Percentiles rank a stretch among this genome's conserved stretches.
phyloP scores from a whole-genome alignment of 2,797 vertebrate species.

The Platalea minor region DNA sequence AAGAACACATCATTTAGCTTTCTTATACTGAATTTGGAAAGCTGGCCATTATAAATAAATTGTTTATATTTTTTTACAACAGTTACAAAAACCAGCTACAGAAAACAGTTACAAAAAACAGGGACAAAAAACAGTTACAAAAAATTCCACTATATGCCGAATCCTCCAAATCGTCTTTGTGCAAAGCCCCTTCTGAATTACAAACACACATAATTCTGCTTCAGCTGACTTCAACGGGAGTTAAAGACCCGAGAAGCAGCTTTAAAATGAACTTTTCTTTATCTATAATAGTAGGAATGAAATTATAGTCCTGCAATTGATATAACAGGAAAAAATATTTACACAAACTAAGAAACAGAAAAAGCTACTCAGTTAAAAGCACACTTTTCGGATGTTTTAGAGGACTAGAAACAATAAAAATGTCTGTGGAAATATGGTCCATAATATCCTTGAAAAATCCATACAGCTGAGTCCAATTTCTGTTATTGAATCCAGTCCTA shows the following conservation, averaged over 20 bases:
- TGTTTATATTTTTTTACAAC: background rate
- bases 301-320: background rate
- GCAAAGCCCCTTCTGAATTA: background rate
- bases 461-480: constrained; percentile 64
- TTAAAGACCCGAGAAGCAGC: background rate
- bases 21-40: background rate
- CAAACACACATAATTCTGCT: background rate
- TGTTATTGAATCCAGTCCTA: constrained; percentile 56
- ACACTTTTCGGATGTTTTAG: background rate
- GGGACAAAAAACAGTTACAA: background rate
- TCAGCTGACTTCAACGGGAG: background rate
- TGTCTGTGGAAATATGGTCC: constrained; percentile 38
- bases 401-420: constrained; percentile 40
- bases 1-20: background rate
- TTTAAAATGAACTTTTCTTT: background rate
- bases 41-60: background rate
- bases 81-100: background rate
- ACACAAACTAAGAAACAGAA: background rate
- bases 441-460: constrained; percentile 61
- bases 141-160: background rate
- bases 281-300: background rate
- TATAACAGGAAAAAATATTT: background rate
- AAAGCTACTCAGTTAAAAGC: constrained; percentile 4
- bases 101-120: no score
- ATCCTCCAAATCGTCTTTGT: background rate